Conservation (phyloP, 2,888 invertebrate species). For the Drosophila conformis region DNA sequence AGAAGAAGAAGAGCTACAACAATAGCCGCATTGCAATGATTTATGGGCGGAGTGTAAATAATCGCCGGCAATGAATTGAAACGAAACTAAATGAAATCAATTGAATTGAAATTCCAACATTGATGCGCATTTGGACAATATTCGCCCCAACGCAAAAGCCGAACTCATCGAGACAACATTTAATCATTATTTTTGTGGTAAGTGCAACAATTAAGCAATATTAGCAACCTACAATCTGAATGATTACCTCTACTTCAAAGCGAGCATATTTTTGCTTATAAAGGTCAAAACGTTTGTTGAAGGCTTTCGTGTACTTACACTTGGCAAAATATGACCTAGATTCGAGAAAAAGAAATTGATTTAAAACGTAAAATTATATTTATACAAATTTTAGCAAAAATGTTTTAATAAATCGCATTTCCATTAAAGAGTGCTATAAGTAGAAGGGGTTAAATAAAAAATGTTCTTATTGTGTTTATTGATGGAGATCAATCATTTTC, state of each 20-base stretch:
- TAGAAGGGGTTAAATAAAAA: neutral
- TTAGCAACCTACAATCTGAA: constrained; percentile 17
- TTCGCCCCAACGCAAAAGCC: constrained; percentile 8
- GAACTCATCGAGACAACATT: constrained; percentile 2
- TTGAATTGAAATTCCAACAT: constrained; percentile 43
- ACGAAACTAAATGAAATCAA: constrained; percentile 44
- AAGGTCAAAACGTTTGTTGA: constrained; percentile 32
- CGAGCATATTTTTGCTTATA: constrained; percentile 4
- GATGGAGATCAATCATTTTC: neutral
- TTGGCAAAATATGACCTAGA: neutral
- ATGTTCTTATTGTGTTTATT: neutral
- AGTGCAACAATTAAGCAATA: constrained; percentile 45
- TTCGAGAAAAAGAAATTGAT: neutral
- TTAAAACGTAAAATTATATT: neutral
- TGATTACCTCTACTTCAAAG: constrained; percentile 1
- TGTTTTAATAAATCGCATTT: neutral
- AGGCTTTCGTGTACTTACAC: neutral
- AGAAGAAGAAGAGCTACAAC: constrained; percentile 13
- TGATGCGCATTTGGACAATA: constrained; percentile 27
- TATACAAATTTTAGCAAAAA: too few relatives aligned
- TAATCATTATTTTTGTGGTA: constrained; percentile 36
- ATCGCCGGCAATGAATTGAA: constrained; percentile 46
- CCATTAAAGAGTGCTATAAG: neutral
- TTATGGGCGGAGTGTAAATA: constrained; percentile 70
- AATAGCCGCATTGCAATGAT: constrained; percentile 58